phyloP scores from a whole-genome alignment of 2,113 vertebrate species.

The Orthonyx spaldingii region DNA sequence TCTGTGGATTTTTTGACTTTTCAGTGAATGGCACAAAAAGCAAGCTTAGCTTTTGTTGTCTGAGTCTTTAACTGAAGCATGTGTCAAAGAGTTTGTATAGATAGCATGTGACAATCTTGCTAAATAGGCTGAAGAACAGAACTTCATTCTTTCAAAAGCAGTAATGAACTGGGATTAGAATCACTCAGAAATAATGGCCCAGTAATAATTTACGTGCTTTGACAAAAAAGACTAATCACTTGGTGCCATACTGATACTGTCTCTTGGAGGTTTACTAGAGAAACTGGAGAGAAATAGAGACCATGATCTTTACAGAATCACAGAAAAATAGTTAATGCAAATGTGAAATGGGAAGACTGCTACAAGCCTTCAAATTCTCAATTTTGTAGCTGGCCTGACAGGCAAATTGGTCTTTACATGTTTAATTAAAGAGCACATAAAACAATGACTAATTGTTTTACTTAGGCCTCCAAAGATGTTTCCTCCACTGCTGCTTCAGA shows the following conservation, averaged over 20 bases:
- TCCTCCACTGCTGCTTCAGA: neutral
- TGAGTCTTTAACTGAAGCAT: neutral
- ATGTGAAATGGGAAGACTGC: neutral
- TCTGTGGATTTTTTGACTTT: neutral
- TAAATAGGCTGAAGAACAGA: neutral
- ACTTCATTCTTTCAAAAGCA: conserved; percentile 25
- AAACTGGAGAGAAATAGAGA: neutral
- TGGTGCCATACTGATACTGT: neutral
- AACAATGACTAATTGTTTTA: neutral
- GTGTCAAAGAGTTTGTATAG: neutral
- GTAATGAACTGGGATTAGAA: neutral
- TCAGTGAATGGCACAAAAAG: neutral
- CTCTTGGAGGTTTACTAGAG: neutral
- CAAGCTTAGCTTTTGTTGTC: neutral
- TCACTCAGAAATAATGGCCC: neutral
- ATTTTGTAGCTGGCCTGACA: neutral
- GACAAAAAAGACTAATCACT: neutral
- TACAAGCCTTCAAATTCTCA: neutral
- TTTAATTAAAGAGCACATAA: neutral
- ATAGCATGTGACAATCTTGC: neutral
- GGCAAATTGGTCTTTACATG: neutral
- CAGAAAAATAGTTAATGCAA: neutral
- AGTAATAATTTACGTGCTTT: neutral
- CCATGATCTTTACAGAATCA: neutral
- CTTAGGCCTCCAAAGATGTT: neutral